Evolutionary conservation across 2,113 vertebrate species (phyloP).

Genomic region (Protobothrops flavoviridis): DNA sequence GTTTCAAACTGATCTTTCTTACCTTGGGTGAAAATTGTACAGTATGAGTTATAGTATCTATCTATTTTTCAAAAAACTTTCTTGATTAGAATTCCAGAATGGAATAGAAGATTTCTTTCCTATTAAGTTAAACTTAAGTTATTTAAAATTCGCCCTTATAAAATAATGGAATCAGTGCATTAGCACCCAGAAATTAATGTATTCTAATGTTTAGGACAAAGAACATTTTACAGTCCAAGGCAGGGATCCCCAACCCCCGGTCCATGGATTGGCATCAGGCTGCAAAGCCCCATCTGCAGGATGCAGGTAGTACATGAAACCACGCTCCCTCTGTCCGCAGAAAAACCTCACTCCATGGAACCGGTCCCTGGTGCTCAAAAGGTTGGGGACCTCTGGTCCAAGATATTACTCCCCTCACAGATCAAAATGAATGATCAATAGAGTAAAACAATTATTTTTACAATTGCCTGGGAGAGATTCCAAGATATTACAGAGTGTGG

Average conservation of each 20-base stretch:
- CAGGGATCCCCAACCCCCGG: too few relatives aligned
- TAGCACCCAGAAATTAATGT: neutral
- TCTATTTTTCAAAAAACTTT: too few relatives aligned
- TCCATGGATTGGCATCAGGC: too few relatives aligned
- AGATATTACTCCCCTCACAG: neutral
- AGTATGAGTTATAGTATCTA: too few relatives aligned
- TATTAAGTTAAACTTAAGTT: neutral
- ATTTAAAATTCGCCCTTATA: neutral
- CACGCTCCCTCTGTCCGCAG: too few relatives aligned
- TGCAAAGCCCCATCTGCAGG: too few relatives aligned
- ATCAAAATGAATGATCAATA: neutral
- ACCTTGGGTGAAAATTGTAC: neutral
- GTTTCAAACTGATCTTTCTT: neutral
- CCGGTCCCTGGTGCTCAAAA: too few relatives aligned
- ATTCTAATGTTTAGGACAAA: neutral
- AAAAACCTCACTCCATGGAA: too few relatives aligned
- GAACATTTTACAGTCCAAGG: too few relatives aligned
- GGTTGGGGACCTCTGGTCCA: neutral
- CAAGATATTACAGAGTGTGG: too few relatives aligned
- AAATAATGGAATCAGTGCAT: neutral
- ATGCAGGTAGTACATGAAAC: too few relatives aligned
- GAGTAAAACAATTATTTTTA: neutral
- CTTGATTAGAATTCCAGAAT: too few relatives aligned
- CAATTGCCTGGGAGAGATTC: neutral
- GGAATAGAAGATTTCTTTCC: neutral